Percentiles rank a stretch among this genome's conserved stretches.
These are phyloP conservation scores for Euwallacea similis DNA, from an alignment of 1,140 invertebrate genomes.

Conservation along the genomic window DNA sequence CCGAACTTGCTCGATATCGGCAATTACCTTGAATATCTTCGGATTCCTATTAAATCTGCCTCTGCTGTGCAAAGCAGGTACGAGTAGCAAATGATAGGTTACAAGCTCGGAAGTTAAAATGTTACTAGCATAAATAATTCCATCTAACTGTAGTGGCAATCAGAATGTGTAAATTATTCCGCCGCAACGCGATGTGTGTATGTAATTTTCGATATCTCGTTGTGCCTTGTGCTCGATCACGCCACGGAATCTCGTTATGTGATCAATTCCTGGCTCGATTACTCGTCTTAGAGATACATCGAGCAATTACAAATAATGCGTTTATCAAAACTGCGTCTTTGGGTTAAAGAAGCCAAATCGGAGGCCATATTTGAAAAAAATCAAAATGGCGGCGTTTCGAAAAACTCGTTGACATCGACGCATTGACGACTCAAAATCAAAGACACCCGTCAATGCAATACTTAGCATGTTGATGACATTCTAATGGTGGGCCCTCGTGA, in stretches of 20 bases:
- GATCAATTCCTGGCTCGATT: conserved; percentile 42
- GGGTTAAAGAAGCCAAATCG: too few relatives aligned
- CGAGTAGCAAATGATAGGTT: conserved; percentile 49
- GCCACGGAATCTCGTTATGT: conserved; percentile 48
- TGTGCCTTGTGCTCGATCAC: conserved; percentile 45
- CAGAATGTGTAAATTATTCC: conserved; percentile 50
- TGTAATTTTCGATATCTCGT: conserved; percentile 49
- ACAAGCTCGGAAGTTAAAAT: conserved; percentile 50
- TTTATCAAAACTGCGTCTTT: neutral
- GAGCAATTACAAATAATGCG: neutral
- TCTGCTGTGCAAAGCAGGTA: conserved; percentile 45
- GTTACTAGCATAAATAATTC: conserved; percentile 47
- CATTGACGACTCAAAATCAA: too few relatives aligned
- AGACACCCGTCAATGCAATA: too few relatives aligned
- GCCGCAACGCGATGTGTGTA: conserved; percentile 35
- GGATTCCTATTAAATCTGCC: conserved; percentile 49
- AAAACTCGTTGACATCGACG: too few relatives aligned
- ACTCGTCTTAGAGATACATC: neutral
- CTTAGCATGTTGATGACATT: too few relatives aligned
- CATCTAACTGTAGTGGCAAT: conserved; percentile 50
- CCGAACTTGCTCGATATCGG: conserved; percentile 33
- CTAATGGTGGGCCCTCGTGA: too few relatives aligned
- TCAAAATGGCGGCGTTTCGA: too few relatives aligned
- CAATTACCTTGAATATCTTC: conserved; percentile 42
- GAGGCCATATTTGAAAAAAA: too few relatives aligned